Conservation (phyloP, 2,888 invertebrate genomes). For the Apotomis turbidana region DNA sequence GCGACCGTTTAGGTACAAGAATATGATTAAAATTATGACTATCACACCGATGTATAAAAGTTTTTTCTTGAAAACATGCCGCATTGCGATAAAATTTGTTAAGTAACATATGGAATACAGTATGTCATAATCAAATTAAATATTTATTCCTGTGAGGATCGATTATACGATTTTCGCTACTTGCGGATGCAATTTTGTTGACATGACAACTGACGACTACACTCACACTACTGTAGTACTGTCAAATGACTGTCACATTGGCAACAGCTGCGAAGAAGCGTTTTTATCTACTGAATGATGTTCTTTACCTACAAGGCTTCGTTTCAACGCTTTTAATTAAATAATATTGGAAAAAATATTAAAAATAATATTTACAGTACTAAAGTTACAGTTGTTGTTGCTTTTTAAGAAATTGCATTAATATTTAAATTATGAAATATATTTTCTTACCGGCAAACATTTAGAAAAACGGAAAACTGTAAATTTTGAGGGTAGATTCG, state of each 20-base stretch:
- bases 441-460: too few relatives aligned
- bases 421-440: too few relatives aligned
- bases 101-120: not conserved
- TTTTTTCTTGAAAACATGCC: conserved; percentile 64
- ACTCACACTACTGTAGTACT: too few relatives aligned
- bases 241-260: conserved; percentile 11
- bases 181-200: conserved; percentile 11
- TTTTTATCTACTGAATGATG: not conserved
- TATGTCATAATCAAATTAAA: conserved; percentile 26
- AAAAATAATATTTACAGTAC: too few relatives aligned
- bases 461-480: too few relatives aligned
- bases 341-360: too few relatives aligned
- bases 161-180: conserved; percentile 7
- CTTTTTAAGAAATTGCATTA: too few relatives aligned
- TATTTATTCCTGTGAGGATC: conserved; percentile 9
- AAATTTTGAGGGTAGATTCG: not conserved
- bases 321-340: too few relatives aligned
- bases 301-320: not conserved
- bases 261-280: conserved; percentile 28
- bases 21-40: conserved; percentile 59
- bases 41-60: conserved; percentile 57
- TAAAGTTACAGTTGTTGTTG: too few relatives aligned
- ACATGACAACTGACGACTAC: conserved; percentile 27
- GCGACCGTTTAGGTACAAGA: conserved; percentile 63
- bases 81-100: conserved; percentile 53